Evolutionary conservation across 2,113 vertebrate species (phyloP).

Genomic region (Caloenas nicobarica): DNA sequence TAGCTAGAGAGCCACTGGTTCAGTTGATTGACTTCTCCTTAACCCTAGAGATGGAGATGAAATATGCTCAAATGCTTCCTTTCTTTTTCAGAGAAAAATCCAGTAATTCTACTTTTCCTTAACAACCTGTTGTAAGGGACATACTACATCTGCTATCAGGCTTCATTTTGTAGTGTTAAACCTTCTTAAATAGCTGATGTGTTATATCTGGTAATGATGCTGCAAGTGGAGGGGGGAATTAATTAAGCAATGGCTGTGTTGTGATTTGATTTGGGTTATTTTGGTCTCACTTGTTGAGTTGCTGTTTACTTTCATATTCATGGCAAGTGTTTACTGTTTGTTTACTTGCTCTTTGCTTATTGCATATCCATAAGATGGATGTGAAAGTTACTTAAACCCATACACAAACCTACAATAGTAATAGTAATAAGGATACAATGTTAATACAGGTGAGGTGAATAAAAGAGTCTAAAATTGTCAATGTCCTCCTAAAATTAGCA

Average conservation of each 20-base stretch:
- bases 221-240: rapidly evolving
- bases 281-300: not conserved
- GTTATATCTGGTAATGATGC: rapidly evolving
- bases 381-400: no score
- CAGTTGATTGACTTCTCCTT: not conserved
- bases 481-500: not conserved
- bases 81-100: not conserved
- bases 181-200: not conserved
- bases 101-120: not conserved
- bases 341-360: not conserved
- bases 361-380: rapidly evolving
- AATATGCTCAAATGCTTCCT: not conserved
- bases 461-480: not conserved
- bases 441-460: not conserved
- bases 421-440: not conserved
- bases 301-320: not conserved
- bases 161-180: not conserved
- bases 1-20: not conserved
- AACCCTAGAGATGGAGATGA: not conserved
- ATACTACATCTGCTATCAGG: not conserved
- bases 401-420: rapidly evolving
- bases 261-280: not conserved
- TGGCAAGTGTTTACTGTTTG: not conserved
- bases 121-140: not conserved
- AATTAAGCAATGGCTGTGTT: not conserved